Conservation (phyloP, 2,113 vertebrate species). For the Podarcis raffonei region DNA sequence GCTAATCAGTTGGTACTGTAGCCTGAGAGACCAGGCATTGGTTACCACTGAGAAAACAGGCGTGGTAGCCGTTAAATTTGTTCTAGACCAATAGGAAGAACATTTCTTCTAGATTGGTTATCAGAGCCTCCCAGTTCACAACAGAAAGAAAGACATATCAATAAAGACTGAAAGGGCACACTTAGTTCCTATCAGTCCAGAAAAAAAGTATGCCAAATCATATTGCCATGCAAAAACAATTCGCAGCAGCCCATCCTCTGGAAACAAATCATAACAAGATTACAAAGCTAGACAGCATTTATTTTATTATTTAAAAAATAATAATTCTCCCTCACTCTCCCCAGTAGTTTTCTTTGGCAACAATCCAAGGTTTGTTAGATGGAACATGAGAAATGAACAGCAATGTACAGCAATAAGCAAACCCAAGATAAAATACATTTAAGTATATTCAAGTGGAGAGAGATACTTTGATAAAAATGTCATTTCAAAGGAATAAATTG, state of each 20-base stretch:
- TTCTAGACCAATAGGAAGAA: background rate
- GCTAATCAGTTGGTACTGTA: background rate
- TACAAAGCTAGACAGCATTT: conserved; percentile 15
- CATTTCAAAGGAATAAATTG: conserved; percentile 43
- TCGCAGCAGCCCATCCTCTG: background rate
- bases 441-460: conserved; percentile 7
- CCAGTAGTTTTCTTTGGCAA: conserved; percentile 10
- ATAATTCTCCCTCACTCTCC: background rate
- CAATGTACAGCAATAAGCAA: conserved; percentile 51
- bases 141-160: background rate
- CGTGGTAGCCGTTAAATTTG: background rate
- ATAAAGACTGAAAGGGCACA: background rate
- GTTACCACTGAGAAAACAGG: background rate
- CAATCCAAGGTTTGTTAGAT: conserved; percentile 44
- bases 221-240: background rate
- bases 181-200: background rate
- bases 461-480: conserved; percentile 48
- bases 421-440: conserved; percentile 31
- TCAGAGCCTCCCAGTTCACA: background rate
- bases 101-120: background rate
- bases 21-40: background rate
- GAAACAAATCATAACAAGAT: conserved; percentile 8
- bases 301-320: conserved; percentile 6
- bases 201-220: background rate
- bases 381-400: conserved; percentile 56